Base-by-base conservation (phyloP, 2,113 vertebrate genomes). In the Bolborhynchus lineola region DNA sequence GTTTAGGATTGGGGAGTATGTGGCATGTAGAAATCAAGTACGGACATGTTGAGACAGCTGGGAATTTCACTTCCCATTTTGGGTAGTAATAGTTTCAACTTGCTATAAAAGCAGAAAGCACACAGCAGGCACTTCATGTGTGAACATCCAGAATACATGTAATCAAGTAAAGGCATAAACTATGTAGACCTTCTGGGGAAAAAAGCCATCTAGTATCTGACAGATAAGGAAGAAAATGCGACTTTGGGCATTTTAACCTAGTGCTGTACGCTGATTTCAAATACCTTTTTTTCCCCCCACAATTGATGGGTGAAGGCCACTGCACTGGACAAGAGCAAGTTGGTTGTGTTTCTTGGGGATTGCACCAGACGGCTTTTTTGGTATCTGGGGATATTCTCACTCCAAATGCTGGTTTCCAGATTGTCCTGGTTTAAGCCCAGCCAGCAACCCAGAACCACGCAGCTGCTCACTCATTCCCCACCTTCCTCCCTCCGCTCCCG, bases 281-380 rank as follows among this genome's bases (percentile, higher is more conserved):
- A 25, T 52, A 53, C 0, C 0, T 11, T 3, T 4, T 29, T 44
- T 19, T 35, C 8, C 0, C 2, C 14, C 12, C 52, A 19, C 35
- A 74, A 3, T 8, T 60, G 16, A 1, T 50, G 14, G 18, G 7
- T 69, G 71, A 79, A 87, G 18, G 23, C 25, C 14, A 41, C 42
- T 37, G 25, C 46, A 39, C 24, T 44, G 49, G 15, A 67, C 16
- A 31, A 62, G 16, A 79, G 33, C 5, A 44, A 52, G 15, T 2
- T 35, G 44, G 19, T 68, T 49, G 19, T 31, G 69, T 41, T n/a
- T 94, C 76, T 77, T 3, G 20, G 21, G 29, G 41, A 60, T 15
- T 12, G 29, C 12, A 5, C 25, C 50, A 1, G 1, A 50, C 3
- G 4, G 18, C 14, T 68, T 94, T 49, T 33, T 65, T 16, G 26